Percentiles rank a stretch among this genome's conserved stretches.
Conservation (phyloP, 2,113 vertebrate species). For the Axis porcinus region DNA sequence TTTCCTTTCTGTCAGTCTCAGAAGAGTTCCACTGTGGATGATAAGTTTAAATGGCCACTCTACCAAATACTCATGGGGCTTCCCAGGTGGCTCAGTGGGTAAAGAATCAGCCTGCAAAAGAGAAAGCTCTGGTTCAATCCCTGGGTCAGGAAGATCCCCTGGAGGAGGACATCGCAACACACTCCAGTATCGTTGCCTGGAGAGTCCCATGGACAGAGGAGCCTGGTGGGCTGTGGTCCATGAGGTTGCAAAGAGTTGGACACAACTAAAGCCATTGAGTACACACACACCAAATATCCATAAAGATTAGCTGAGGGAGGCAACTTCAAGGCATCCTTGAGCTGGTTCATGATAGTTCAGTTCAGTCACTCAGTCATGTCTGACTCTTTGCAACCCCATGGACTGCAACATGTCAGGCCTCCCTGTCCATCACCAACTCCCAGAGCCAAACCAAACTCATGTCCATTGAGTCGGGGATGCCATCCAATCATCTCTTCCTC, state of each 20-base stretch:
- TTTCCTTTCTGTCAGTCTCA: not conserved
- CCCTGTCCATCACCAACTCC: not conserved
- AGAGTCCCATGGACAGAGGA: not conserved
- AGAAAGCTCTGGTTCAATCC: accelerated
- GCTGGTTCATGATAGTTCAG: not conserved
- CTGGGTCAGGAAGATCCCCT: not conserved
- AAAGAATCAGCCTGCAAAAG: not conserved
- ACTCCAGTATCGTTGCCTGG: not conserved
- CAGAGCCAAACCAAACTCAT: not conserved
- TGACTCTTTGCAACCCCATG: not conserved
- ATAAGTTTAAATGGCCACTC: not conserved
- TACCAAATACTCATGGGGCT: not conserved
- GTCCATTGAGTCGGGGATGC: not conserved
- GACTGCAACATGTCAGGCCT: not conserved
- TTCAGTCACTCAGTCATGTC: not conserved
- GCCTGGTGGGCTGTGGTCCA: accelerated
- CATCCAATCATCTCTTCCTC: not conserved
- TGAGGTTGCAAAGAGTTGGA: not conserved
- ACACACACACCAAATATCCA: not conserved
- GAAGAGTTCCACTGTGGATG: not conserved
- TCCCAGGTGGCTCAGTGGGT: not conserved
- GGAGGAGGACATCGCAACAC: not conserved
- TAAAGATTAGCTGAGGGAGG: not conserved
- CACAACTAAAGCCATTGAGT: not conserved
- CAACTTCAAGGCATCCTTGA: not conserved